Evolutionary conservation across 1,140 invertebrate genomes (phyloP), one percentile per base, ranked within the genome.

Genomic region (Centruroides vittatus): DNA sequence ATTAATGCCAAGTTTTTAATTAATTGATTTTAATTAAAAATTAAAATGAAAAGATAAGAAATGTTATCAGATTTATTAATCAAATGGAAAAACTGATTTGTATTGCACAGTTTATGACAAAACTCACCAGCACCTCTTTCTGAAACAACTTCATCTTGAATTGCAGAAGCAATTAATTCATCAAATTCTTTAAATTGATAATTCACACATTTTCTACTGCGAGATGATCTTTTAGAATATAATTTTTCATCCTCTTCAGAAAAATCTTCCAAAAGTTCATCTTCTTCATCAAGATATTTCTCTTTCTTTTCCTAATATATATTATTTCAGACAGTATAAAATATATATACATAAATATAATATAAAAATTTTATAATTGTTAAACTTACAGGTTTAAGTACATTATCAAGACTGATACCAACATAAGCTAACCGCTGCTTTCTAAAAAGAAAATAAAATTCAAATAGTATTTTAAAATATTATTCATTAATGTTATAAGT

Each of bases 151-250:
- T 86, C 85, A 60, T 85, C 84, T 74, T 89, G 83, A 59, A 95
- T 88, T 11, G 93, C 93, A 55, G 86, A 89, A 70, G 91, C 88
- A 54, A 96, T 96, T 67, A 96, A 81, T 13, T 93, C 86, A 73
- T 96, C 93, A 73, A 89, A 97, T 71, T 95, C 91, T 70, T 91
- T 89, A 65, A 93, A 87, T 57, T 82, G 80, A 68, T 93, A 91
- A 66, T 84, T 93, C 53, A 89, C 71, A 11, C 51, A 59, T 52
- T 68, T 70, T 3, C 73, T 64, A 7, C 62, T 64, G n/a, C 74
- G 65, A 61, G 71, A 70, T 4, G 73, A 68, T 57, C 73, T 60
- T 54, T 70, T 70, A 55, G 65, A 67, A 48, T 59, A 59, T 9
- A 58, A 35, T 56, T 60, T 62, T 23, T 59, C 51, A 4, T 57